Evolutionary conservation across 2,888 invertebrate species (phyloP), one percentile per base, ranked within the genome.

Genomic region (Ommatoiulus sabulosus): DNA sequence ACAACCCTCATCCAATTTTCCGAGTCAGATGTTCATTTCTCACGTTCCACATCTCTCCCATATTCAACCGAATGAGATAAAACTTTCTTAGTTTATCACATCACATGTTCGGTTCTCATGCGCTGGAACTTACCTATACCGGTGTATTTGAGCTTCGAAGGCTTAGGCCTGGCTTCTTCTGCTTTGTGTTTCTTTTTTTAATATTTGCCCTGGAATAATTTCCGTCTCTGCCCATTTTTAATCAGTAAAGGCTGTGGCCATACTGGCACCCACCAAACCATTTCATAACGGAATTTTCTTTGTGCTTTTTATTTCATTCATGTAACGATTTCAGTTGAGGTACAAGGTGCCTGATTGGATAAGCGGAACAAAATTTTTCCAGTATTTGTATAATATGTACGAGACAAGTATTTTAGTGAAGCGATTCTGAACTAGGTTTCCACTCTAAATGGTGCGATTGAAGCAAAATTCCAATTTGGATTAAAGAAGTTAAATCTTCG

Each of bases 31-130:
- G 72, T 24, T 72, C 72, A 24, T 24, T 72, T 72, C 72, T 72
- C 72, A 72, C 72, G 72, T 72, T 24, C 72, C 72, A 72, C 72
- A 72, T 72, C 72, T n/a, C 72, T 72, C 20, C 72, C 72, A 72
- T 72, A 72, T 72, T 72, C 72, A n/a, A 24, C 6, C 24, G 72
- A 72, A 72, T 72, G 72, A 72, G 72, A 72, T 72, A 72, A 72
- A 72, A 24, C 72, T 72, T 72, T 72, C 72, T 72, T 72, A 72
- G 20, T 72, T 72, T 72, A 24, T 72, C 72, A 72, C 20, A 72
- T 72, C 72, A 72, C 10, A 72, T 72, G 72, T 24, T 72, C 72
- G 72, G 72, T 72, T 72, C 72, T 24, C 72, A 72, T 72, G 72
- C 20, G 72, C 8, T 10, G 72, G 24, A n/a, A 72, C 72, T 24